phyloP scores from a whole-genome alignment of 2,888 invertebrate species.

The Uropetala carovei region DNA sequence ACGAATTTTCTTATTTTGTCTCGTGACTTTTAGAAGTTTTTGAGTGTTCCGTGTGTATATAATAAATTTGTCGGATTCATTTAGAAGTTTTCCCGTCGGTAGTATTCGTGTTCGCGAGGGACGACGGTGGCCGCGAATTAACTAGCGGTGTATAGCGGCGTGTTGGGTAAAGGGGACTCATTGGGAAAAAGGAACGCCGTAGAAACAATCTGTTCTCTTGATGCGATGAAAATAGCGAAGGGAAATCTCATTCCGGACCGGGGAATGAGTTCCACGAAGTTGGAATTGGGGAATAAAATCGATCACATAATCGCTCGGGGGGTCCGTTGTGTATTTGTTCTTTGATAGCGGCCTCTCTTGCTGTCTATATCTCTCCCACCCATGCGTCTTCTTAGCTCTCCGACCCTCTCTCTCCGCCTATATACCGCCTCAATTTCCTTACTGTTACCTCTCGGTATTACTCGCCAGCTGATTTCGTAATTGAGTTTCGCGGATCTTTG shows the following conservation, averaged over 20 bases:
- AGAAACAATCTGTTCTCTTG: background rate
- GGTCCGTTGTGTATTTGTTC: background rate
- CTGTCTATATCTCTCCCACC: background rate
- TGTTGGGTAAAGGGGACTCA: background rate
- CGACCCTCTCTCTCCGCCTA: background rate
- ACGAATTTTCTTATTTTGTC: too few relatives aligned
- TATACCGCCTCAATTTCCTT: too few relatives aligned
- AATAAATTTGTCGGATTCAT: too few relatives aligned
- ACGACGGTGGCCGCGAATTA: background rate
- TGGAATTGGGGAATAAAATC: conserved; percentile 2
- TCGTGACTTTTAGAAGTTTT: too few relatives aligned
- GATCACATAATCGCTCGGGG: background rate
- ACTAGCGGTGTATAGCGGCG: background rate
- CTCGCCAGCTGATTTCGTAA: conserved; percentile 44
- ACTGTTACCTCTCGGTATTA: too few relatives aligned
- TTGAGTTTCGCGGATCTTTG: conserved; percentile 36
- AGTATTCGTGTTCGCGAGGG: background rate
- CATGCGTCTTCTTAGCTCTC: background rate
- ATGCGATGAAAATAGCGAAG: background rate
- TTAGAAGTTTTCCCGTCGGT: too few relatives aligned
- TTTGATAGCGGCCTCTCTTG: background rate
- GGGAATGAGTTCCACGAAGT: conserved; percentile 15
- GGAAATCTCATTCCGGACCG: background rate
- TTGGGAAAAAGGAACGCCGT: background rate
- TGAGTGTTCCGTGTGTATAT: too few relatives aligned